Base-by-base conservation (phyloP, 2,888 invertebrate species). In the Sinodicranocentrus sp. region DNA sequence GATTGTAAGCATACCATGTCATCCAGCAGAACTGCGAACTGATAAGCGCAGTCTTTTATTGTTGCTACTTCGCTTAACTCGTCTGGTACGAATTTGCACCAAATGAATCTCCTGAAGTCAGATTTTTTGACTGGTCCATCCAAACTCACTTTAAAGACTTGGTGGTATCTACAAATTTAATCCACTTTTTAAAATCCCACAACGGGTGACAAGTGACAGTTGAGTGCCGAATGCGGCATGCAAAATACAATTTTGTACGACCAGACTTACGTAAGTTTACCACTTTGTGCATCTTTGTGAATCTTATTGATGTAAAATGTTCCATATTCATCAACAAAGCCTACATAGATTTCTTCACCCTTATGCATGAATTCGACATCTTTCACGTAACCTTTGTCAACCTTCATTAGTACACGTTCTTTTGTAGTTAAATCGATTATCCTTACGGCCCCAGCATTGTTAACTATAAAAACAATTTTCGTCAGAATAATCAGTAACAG, bases 331-430 rank as follows among this genome's bases (percentile, higher is more conserved):
- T 98, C 98, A 70, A 98, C 95, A 88, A 95, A 95, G 0, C 96
- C 98, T 52, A 98, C 91, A 82, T 97, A 92, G 52, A 95, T 94
- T 88, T 95, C 94, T 76, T 93, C 93, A 86, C 93, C 93, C 61
- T 95, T 94, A 90, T 96, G 95, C 2, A 98, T 96, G 92, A 98
- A 98, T 0, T 97, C 94, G 67, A 98, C 91, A 91, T 98, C 98
- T 90, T 96, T 94, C n/a, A 98, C 95, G 90, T 95, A 93, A 48
- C 97, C 97, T 70, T 93, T 93, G 93, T 97, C 95, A 54, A 96
- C 97, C 90, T 96, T 97, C 72, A 98, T 94, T 23, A 98, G 92
- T 0, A 94, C 93, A 75, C 98, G 93, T 87, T 94, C 93, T 88
- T 95, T 94, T 1, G 94, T 93, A 84, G 94, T 94, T 88, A 93